A percentile compares a stretch with the other conserved stretches of the same genome.
Evolutionary conservation across 2,113 vertebrate species (phyloP).

Genomic region (Pseudois nayaur): DNA sequence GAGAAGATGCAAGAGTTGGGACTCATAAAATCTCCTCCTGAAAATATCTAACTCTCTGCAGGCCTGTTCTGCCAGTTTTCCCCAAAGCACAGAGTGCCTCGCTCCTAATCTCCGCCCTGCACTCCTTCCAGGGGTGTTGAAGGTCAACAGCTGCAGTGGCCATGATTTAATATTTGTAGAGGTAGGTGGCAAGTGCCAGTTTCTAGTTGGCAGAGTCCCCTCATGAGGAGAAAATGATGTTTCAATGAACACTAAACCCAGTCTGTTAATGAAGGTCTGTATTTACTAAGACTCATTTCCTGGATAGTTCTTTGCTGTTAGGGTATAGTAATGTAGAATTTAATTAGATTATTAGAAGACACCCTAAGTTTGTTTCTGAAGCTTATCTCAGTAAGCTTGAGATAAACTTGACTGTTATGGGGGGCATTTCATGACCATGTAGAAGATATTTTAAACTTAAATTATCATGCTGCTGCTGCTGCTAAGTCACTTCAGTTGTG

Average conservation of each 20-base stretch:
- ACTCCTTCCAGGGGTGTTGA: background rate
- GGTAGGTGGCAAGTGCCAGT: background rate
- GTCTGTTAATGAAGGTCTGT: too few species aligned
- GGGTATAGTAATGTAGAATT: too few species aligned
- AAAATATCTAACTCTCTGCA: background rate
- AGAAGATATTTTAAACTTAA: background rate
- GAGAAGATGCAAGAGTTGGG: background rate
- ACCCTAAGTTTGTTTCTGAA: too few species aligned
- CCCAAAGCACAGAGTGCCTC: background rate
- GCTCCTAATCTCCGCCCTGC: fast-evolving
- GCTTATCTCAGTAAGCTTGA: too few species aligned
- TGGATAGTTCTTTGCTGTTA: too few species aligned
- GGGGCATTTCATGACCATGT: background rate
- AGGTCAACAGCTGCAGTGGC: background rate
- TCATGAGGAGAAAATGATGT: background rate
- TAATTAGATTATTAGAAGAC: too few species aligned
- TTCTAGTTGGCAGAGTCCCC: background rate
- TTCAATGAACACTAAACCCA: too few species aligned
- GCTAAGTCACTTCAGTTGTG: too few species aligned
- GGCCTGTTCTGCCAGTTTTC: background rate
- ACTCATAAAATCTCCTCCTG: background rate
- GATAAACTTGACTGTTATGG: background rate
- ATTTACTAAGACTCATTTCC: too few species aligned
- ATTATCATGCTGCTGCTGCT: background rate
- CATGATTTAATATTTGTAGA: background rate